Base-by-base conservation (phyloP, 2,797 vertebrate genomes). In the Eupleurogrammus muticus region DNA sequence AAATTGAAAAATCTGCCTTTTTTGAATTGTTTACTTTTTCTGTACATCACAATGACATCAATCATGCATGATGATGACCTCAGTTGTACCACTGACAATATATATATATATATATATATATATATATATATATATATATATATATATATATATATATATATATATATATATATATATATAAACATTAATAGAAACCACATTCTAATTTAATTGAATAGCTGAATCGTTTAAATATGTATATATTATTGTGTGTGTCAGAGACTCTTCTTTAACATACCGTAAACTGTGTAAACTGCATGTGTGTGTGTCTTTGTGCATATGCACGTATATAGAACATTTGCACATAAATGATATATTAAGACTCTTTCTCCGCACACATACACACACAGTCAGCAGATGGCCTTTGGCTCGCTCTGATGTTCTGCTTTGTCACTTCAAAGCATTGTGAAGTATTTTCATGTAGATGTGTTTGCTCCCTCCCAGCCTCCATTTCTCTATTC, bases 391-490 rank as follows among this genome's bases (percentile, higher is more conserved):
- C 47, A 79, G 76, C 82, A 90, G 89, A 89, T 90, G 85, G 90
- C 91, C 90, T 86, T 81, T 87, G 89, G 90, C 90, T 92, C 48
- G 50, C 71, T 87, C 68, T 24, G 66, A 80, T 88, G 70, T 71
- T 82, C 80, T 85, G 83, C 86, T 81, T 88, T 91, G 89, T 92
- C 87, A 92, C 89, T 91, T 93, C 87, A 92, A 91, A 92, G 84
- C 70, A 61, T 57, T 70, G 71, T 72, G 83, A 77, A 84, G 81
- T 82, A 73, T 86, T 91, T 91, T 89, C 80, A 82, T 85, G 82
- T 79, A 58, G 84, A 84, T 84, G 82, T 44, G 75, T 74, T 83
- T 52, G 49, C 69, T 72, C 68, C 68, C 49, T 86, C 83, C 56
- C 73, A 66, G 79, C 79, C 79, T 57, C 40, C 46, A 49, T 79